Base-by-base conservation (phyloP, 2,888 invertebrate genomes). In the Eupelmus urozonus region DNA sequence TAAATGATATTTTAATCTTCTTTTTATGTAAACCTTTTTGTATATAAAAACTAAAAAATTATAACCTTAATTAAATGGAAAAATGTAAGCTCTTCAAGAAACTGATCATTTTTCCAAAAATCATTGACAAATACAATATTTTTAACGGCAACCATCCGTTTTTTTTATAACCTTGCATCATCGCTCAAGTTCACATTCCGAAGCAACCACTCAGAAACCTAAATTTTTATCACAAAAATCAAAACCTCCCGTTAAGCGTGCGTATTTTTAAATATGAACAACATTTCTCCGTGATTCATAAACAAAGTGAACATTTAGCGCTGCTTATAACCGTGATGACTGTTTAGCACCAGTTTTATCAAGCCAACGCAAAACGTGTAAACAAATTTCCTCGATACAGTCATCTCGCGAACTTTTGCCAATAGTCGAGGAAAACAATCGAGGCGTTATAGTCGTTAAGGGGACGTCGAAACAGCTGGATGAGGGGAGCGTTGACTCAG, bases 341-440 rank as follows among this genome's bases (percentile, higher is more conserved):
- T 59, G 20, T 45, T 40, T 11, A 25, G 18, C n/a, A 18, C n/a
- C 23, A 45, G 16, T 49, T 16, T 53, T 67, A 78, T 67, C 34
- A 29, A 66, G 60, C 16, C 42, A 1, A n/a, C n/a, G 20, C 66
- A 66, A 67, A 60, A 67, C 72, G 51, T 62, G 76, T 66, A 77
- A 72, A 72, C 65, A 77, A 42, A 65, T 77, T 63, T 34, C n/a
- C 63, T 67, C 29, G 71, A 55, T 69, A 18, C 57, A 67, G 23
- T 29, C 63, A 53, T 70, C 29, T 59, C 18, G 11, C 16, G 27
- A 65, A 34, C 45, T 57, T 65, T 60, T 74, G 69, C 57, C 70
- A 74, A 66, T 62, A 13, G 16, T 18, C 11, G 11, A 16, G 5
- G n/a, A n/a, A n/a, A n/a, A n/a, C n/a, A n/a, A n/a, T n/a, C n/a